Evolutionary conservation across 1,140 invertebrate species (phyloP).

Genomic region (Rhizoglyphus robini): DNA sequence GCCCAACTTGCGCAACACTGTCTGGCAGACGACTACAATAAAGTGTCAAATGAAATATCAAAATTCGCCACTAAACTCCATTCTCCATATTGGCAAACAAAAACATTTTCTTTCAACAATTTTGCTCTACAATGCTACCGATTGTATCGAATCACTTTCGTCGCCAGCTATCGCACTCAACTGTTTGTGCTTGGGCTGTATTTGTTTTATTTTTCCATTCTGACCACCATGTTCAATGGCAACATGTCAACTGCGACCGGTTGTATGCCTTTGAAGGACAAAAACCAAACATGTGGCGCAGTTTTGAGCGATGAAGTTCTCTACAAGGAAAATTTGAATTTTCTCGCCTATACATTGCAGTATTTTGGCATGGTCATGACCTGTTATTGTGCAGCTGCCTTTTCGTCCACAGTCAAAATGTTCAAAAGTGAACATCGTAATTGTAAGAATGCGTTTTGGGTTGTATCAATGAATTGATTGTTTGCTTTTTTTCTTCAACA

Average conservation of each 20-base stretch:
- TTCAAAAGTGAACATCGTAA: constrained; percentile 14
- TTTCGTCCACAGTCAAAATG: background rate
- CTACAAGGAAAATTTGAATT: background rate
- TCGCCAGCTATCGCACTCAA: background rate
- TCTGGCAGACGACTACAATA: background rate
- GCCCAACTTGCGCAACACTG: background rate
- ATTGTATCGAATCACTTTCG: background rate
- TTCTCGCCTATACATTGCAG: background rate
- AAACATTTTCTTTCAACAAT: background rate
- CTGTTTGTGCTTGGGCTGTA: background rate
- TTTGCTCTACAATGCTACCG: background rate
- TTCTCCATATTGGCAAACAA: background rate
- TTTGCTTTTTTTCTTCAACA: too few relatives aligned
- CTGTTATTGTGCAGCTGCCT: background rate
- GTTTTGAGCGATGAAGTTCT: background rate
- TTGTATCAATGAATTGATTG: background rate
- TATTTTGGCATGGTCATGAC: background rate
- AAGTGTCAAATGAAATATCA: background rate
- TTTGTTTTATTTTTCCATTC: background rate
- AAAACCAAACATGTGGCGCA: background rate
- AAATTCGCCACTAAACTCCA: background rate
- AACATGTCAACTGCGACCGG: background rate
- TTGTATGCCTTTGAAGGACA: background rate
- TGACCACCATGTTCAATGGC: constrained; percentile 2
- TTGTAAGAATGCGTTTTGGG: background rate